Evolutionary conservation across 2,888 invertebrate species (phyloP), one percentile per base, ranked within the genome.

Genomic region (Arrhopalites spinosus): DNA sequence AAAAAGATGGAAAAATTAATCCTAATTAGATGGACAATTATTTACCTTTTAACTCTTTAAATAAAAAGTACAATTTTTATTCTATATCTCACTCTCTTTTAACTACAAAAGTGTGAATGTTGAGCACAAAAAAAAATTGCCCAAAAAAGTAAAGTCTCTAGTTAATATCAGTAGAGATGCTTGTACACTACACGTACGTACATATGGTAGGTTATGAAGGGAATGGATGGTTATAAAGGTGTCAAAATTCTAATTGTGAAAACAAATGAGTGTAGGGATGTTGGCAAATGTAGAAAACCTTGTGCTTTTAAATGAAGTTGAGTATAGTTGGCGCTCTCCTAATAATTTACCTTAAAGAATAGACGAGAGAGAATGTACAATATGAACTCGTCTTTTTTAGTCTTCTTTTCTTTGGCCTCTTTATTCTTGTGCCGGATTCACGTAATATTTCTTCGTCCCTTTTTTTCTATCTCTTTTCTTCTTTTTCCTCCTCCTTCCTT

Each of bases 371-470:
- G 53, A 20, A 23, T 17, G 17, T 17, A 20, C 15, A 11, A 20
- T 50, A 20, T 50, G 50, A n/a, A 50, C 50, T 50, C 20, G 23
- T 27, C 59, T 59, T 59, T 25, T 59, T 59, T 59, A n/a, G 25
- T 23, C 25, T 59, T 11, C n/a, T 27, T 20, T 36, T 66, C 43
- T 66, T 66, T 30, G 25, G 30, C 36, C 20, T 66, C 30, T 30
- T 43, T 64, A 30, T 64, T 53, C 50, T 70, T 70, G 25, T 29
- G 30, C 63, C 47, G 73, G 64, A 73, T 50, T 73, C 30, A 20
- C 27, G 67, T 78, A 78, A 78, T 80, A 78, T 80, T 78, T 78
- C 80, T 78, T 74, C 75, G 76, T 77, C 77, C 72, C 74, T 80
- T 78, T 77, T 66, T 74, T 75, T 76, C 79, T 76, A 71, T 77